phyloP scores from a whole-genome alignment of 2,888 invertebrate genomes.

The Carcina quercana region DNA sequence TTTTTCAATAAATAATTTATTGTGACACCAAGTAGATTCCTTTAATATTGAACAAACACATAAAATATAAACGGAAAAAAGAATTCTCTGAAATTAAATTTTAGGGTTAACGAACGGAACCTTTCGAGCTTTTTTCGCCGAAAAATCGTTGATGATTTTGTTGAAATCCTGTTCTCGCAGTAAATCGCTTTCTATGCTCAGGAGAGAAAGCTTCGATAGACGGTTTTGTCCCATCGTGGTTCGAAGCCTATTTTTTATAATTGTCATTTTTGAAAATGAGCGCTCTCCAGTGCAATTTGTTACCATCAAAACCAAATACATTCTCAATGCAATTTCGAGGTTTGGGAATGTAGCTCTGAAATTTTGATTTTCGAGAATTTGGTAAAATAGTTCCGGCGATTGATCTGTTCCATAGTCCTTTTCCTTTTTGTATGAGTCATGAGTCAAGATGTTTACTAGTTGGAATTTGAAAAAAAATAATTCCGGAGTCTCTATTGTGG shows the following conservation, averaged over 20 bases:
- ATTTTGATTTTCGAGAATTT: background rate
- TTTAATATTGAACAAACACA: background rate
- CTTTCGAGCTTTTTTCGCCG: constrained; percentile 7
- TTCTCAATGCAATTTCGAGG: constrained; percentile 24
- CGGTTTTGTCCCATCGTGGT: constrained; percentile 5
- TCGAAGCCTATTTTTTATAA: background rate
- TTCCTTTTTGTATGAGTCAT: too few relatives aligned
- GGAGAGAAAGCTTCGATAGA: constrained; percentile 1
- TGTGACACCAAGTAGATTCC: background rate
- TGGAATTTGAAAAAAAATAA: too few relatives aligned
- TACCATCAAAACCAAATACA: constrained; percentile 22
- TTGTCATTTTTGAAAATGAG: constrained; percentile 6
- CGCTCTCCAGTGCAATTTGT: constrained; percentile 24
- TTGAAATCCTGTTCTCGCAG: constrained; percentile 8
- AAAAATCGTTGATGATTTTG: constrained; percentile 11
- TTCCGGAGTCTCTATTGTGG: too few relatives aligned
- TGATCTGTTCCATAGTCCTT: too few relatives aligned
- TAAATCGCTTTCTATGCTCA: constrained; percentile 6
- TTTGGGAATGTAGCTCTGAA: constrained; percentile 20
- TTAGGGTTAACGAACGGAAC: constrained; percentile 7
- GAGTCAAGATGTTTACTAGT: too few relatives aligned
- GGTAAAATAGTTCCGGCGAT: too few relatives aligned
- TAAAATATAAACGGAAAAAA: constrained; percentile 5
- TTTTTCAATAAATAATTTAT: background rate
- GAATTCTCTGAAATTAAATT: constrained; percentile 7